A percentile compares a stretch with the other conserved stretches of the same genome.
Evolutionary conservation across 2,888 invertebrate genomes (phyloP).

Genomic region (Cordilura impudica): DNA sequence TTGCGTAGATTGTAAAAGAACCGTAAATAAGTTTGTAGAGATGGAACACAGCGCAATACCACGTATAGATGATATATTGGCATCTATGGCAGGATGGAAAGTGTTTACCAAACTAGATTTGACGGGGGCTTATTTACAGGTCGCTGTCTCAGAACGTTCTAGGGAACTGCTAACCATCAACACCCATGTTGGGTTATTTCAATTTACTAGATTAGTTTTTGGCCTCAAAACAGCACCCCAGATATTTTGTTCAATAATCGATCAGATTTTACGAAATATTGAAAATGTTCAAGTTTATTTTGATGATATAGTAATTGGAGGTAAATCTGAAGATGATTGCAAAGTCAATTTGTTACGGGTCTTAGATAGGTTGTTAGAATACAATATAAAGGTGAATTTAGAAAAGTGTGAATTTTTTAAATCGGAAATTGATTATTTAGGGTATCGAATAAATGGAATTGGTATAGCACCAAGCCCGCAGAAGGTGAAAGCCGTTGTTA

Average conservation of each 20-base stretch:
- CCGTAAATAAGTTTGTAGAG: constrained; percentile 60
- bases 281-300: constrained; percentile 52
- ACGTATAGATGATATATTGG: too few relatives aligned
- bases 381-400: constrained; percentile 56
- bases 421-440: constrained; percentile 47
- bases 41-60: too few relatives aligned
- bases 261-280: constrained; percentile 36
- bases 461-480: constrained; percentile 42
- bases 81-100: constrained; percentile 63
- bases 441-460: constrained; percentile 29
- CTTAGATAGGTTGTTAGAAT: constrained; percentile 49
- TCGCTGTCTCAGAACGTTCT: too few relatives aligned
- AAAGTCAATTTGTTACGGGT: constrained; percentile 34
- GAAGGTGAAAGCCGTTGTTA: constrained; percentile 37
- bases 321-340: constrained; percentile 22
- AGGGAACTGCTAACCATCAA: constrained; percentile 50
- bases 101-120: constrained; percentile 37
- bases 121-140: constrained; percentile 38
- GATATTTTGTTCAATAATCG: too few relatives aligned
- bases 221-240: too few relatives aligned
- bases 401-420: constrained; percentile 57
- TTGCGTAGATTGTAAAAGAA: constrained; percentile 70
- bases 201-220: constrained; percentile 60
- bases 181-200: too few relatives aligned
- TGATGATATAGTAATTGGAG: constrained; percentile 57